phyloP scores from a whole-genome alignment of 1,140 invertebrate species.

The Dendroctonus valens region DNA sequence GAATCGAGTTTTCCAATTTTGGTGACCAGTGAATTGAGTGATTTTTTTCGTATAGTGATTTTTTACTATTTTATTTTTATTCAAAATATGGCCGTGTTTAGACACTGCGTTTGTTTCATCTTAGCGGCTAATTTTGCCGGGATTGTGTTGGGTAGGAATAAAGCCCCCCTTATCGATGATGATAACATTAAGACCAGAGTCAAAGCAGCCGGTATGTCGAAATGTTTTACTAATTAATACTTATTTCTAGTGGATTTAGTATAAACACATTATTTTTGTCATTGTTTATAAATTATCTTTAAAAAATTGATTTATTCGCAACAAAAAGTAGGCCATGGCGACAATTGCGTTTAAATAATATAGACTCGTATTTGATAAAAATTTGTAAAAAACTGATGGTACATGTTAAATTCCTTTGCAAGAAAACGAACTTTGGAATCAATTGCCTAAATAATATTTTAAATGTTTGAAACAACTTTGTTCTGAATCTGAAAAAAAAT shows the following conservation, averaged over 20 bases:
- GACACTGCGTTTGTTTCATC: slow-evolving; percentile 24
- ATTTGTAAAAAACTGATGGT: no score
- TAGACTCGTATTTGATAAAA: background rate
- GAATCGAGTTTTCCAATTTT: background rate
- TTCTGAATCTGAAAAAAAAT: background rate
- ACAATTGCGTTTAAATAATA: background rate
- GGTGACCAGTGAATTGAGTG: background rate
- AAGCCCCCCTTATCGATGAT: slow-evolving; percentile 41
- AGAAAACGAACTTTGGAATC: background rate
- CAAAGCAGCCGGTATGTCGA: slow-evolving; percentile 43
- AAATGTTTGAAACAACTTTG: background rate
- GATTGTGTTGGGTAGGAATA: slow-evolving; percentile 37
- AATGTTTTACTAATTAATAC: background rate
- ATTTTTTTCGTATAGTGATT: slow-evolving; percentile 14
- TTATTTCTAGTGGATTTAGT: background rate
- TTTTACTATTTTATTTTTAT: slow-evolving; percentile 5
- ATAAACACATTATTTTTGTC: no score
- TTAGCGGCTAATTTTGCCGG: slow-evolving; percentile 29
- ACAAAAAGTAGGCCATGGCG: no score
- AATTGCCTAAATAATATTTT: background rate
- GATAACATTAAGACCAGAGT: slow-evolving; percentile 39
- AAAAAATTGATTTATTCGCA: no score
- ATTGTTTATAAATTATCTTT: no score
- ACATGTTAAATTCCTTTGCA: background rate
- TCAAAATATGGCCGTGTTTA: slow-evolving; percentile 15